A percentile compares a stretch with the other conserved stretches of the same genome.
Evolutionary conservation across 1,140 invertebrate genomes (phyloP).

Genomic region (Diorhabda carinulata): DNA sequence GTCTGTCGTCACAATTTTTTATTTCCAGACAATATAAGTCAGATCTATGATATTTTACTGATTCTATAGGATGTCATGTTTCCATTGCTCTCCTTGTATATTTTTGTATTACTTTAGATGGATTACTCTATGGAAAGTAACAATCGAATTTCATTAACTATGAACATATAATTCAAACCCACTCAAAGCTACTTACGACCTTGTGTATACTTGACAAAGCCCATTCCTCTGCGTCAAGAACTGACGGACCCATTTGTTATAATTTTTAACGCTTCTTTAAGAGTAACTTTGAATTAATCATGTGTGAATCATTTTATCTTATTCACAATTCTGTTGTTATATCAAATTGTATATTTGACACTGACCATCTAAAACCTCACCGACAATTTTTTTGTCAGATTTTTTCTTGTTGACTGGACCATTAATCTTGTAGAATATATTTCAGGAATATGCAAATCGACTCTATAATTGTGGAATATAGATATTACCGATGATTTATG

Average conservation of each 20-base stretch:
- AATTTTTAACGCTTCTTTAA: neutral
- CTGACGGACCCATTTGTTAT: neutral
- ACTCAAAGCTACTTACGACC: neutral
- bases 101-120: too few relatives aligned
- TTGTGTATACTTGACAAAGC: neutral
- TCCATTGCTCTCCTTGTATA: too few relatives aligned
- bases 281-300: neutral
- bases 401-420: neutral
- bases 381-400: neutral
- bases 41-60: too few relatives aligned
- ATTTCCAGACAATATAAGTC: too few relatives aligned
- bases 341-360: neutral
- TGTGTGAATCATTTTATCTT: neutral
- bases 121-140: too few relatives aligned
- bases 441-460: conserved; percentile 14
- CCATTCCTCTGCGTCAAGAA: neutral
- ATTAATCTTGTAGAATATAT: conserved; percentile 14
- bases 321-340: neutral
- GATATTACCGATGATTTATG: conserved; percentile 20
- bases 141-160: neutral
- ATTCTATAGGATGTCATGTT: too few relatives aligned
- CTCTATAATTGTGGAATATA: conserved; percentile 18
- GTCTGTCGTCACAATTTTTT: too few relatives aligned
- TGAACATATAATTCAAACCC: neutral
- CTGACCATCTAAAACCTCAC: neutral